Evolutionary conservation across 2,113 vertebrate species (phyloP), one percentile per base, ranked within the genome.

Genomic region (Burhinus bistriatus): DNA sequence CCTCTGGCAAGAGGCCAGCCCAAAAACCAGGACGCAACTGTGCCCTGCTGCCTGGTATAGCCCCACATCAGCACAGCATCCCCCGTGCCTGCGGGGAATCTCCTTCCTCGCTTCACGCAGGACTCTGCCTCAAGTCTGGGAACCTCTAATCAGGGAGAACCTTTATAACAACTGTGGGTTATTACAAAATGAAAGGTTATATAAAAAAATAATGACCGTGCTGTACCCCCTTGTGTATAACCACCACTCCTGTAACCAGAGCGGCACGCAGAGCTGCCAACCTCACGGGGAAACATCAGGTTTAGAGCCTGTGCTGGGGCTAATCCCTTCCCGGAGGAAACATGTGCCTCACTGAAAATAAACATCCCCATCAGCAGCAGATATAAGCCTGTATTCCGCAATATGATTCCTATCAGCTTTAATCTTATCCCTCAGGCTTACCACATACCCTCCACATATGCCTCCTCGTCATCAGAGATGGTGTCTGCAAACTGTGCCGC

Each of bases 201-300:
- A 6, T 10, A 15, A 20, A 73, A 44, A 9, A 5, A 0, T 1
- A 7, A 45, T 2, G 12, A 15, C 15, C 38, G 1, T 0, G n/a
- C 64, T 26, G 29, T 4, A 26, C 19, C 42, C 38, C 1, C 11
- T 3, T 3, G 5, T 2, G 5, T 21, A 10, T 5, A 81, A 11
- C 36, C 40, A 26, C 16, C 65, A 2, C 36, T 55, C 44, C 62
- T 1, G 27, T 2, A 57, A 6, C 29, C 73, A 20, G 51, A 49
- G 57, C 55, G 9, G 20, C 5, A 2, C 15, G 0, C 27, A 38
- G 32, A 75, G 65, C 45, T 55, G 29, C 86, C 3, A 0, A 19
- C 8, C 87, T 51, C 45, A 2, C 0, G 8, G 26, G 40, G 44
- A 61, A 57, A 4, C 30, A 13, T 68, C 55, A 21, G 36, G 29